Percentiles rank a stretch among this genome's conserved stretches.
These are phyloP conservation scores for Platycnemis pennipes DNA, from an alignment of 2,888 invertebrate species.

Conservation along the genomic window DNA sequence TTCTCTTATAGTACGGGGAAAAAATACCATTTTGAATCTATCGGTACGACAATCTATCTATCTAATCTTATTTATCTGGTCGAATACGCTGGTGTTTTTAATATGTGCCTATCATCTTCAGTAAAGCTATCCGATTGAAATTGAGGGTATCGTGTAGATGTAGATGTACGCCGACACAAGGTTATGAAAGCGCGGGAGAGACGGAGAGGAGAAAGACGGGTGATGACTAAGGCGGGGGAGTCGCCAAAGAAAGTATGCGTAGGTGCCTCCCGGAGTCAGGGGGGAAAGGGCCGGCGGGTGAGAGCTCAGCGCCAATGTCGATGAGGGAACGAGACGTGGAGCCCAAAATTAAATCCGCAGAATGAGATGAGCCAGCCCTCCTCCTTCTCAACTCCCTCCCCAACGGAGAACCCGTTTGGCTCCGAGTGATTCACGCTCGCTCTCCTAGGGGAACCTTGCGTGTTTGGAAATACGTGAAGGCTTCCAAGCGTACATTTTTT, in stretches of 20 bases:
- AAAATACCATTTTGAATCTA: too few species aligned
- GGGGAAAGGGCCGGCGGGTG: neutral
- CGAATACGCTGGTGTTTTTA: too few species aligned
- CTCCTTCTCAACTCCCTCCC: neutral
- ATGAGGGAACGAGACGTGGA: conserved; percentile 13
- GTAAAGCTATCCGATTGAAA: too few species aligned
- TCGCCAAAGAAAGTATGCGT: neutral
- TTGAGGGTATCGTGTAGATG: too few species aligned
- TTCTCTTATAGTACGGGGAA: too few species aligned
- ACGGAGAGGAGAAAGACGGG: neutral
- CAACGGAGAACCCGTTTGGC: conserved; percentile 25
- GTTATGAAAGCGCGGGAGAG: neutral
- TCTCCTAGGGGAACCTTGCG: neutral
- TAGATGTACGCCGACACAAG: neutral
- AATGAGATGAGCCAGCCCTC: conserved; percentile 47
- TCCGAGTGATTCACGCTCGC: neutral
- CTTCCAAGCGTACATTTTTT: neutral
- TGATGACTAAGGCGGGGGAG: neutral
- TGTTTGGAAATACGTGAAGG: conserved; percentile 1
- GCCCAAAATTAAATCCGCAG: conserved; percentile 61
- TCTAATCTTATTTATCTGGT: too few species aligned
- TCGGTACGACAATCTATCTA: too few species aligned
- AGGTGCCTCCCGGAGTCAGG: neutral
- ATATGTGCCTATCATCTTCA: too few species aligned
- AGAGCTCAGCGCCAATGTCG: neutral